Evolutionary conservation across 2,888 invertebrate genomes (phyloP).

Genomic region (Tipula lateralis): DNA sequence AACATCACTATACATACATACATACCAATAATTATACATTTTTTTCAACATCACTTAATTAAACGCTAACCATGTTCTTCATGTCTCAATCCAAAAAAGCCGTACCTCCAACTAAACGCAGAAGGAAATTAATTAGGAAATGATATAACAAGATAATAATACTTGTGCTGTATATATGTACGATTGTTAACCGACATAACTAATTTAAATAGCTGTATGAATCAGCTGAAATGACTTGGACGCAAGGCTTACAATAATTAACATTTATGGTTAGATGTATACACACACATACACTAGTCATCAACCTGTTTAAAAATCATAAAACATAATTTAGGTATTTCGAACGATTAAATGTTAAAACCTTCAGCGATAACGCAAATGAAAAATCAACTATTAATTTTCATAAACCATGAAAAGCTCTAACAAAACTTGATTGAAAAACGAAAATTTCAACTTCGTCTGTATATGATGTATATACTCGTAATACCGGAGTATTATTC

Average conservation of each 20-base stretch:
- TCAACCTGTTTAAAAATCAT: neutral
- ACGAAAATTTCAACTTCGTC: neutral
- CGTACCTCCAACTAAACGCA: neutral
- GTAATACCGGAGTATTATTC: neutral
- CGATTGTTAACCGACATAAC: neutral
- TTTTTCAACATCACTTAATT: neutral
- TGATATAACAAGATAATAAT: conserved; percentile 11
- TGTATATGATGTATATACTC: neutral
- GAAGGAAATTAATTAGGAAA: neutral
- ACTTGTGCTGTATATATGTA: neutral
- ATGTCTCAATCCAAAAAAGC: neutral
- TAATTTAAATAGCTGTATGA: neutral
- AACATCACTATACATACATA: neutral
- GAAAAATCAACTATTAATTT: neutral
- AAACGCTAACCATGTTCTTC: neutral
- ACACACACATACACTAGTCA: neutral
- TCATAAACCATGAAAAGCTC: neutral
- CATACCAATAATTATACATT: neutral
- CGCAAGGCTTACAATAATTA: neutral
- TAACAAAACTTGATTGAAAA: neutral
- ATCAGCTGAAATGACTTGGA: neutral
- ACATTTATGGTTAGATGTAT: neutral
- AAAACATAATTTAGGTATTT: neutral
- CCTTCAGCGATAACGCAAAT: neutral
- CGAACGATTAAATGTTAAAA: neutral